Evolutionary conservation across 2,797 vertebrate genomes (phyloP), one percentile per base, ranked within the genome.

Genomic region (Sebastes hopkinsi): DNA sequence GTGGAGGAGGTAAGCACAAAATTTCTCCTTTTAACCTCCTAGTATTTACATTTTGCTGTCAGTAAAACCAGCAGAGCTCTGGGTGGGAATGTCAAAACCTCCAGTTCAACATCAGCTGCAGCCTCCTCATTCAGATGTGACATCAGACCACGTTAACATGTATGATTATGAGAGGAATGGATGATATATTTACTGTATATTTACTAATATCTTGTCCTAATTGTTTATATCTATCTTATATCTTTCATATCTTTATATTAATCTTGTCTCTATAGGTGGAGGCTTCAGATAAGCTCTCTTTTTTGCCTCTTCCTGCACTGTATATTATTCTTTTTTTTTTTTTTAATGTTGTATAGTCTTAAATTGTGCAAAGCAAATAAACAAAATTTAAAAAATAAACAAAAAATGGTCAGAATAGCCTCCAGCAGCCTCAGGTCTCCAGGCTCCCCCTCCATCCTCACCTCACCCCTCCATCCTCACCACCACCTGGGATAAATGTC

Each of bases 1-100:
- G 71, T 25, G 84, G 75, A 90, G 88, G 77, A 92, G 92, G 92
- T 94, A 80, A 93, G 87, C 1, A 1, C 23, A 9, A 2, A 32
- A 22, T n/a, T 60, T 30, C 27, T 20, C 52, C 12, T 22, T 20
- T 27, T 42, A 9, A 5, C 23, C 20, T 27, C 60, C 1, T 8
- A 22, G 29, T 9, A 3, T 70, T 38, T 10, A 25, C 13, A n/a
- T 32, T 27, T 14, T 3, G 77, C 75, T 82, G 86, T 87, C 84
- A 89, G 8, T 38, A 62, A 52, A 32, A 12, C 23, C 52, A n/a
- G 62, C n/a, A 3, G 32, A 11, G 70, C 42, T 72, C 55, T 23
- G 30, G 5, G 9, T 11, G 77, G 34, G 56, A 80, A 76, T 77
- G 84, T 84, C 86, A 86, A 54, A 54, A 55, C 84, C 46, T 60